Percentiles rank a stretch among this genome's conserved stretches.
Conservation (phyloP, 2,113 vertebrate genomes). For the Scytalopus superciliaris region DNA sequence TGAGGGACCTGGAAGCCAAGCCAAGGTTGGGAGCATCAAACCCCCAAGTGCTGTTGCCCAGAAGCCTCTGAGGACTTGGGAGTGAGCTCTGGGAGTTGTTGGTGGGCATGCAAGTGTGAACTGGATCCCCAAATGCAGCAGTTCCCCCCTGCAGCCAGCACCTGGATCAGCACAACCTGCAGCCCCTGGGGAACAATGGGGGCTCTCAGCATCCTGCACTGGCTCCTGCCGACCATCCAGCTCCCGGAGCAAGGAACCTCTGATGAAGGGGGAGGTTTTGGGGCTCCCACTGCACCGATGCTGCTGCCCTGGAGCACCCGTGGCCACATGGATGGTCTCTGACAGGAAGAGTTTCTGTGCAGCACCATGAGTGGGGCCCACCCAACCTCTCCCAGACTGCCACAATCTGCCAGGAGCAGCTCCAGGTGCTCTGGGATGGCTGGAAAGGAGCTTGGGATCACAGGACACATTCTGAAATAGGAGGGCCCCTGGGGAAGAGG, state of each 20-base stretch:
- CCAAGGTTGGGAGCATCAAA: neutral
- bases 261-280: accelerated
- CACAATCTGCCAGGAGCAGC: neutral
- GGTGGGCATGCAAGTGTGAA: accelerated
- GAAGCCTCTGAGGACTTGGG: neutral
- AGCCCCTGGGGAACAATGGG: neutral
- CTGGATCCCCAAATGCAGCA: neutral
- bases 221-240: accelerated
- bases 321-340: accelerated
- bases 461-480: neutral
- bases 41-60: neutral
- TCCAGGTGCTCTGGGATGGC: accelerated
- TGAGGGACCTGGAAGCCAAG: neutral
- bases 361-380: neutral
- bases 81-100: neutral
- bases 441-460: neutral
- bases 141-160: neutral
- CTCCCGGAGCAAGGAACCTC: neutral
- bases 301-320: accelerated
- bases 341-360: neutral
- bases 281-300: accelerated
- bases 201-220: accelerated
- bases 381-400: neutral
- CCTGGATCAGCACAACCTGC: accelerated
- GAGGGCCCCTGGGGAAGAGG: neutral